A percentile compares a stretch with the other conserved stretches of the same genome.
Evolutionary conservation across 1,140 invertebrate genomes (phyloP).

Genomic region (Popillia japonica): DNA sequence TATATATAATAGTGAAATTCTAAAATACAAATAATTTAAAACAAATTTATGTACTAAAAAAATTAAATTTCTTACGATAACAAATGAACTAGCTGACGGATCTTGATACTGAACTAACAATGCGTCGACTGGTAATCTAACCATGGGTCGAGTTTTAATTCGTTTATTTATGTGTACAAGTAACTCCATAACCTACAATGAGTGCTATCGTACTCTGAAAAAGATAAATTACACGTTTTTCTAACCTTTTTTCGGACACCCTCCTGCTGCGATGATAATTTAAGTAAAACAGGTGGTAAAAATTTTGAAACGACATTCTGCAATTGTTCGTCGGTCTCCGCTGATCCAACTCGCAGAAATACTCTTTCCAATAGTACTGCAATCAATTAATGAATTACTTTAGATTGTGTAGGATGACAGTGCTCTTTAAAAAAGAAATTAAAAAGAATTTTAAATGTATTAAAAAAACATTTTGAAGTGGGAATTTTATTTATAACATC

Average conservation of each 20-base stretch:
- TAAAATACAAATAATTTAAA: slow-evolving; percentile 62
- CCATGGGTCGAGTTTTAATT: slow-evolving; percentile 81
- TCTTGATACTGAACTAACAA: slow-evolving; percentile 84
- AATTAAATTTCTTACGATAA: slow-evolving; percentile 71
- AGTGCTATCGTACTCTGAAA: background rate
- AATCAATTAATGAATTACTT: slow-evolving; percentile 48
- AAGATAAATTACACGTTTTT: background rate
- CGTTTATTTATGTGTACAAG: slow-evolving; percentile 91
- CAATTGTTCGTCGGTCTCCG: slow-evolving; percentile 88
- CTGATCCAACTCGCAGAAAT: slow-evolving; percentile 85
- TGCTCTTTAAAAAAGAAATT: slow-evolving; percentile 33
- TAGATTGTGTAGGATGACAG: slow-evolving; percentile 36
- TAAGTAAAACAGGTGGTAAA: slow-evolving; percentile 87
- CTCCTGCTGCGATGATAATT: slow-evolving; percentile 86
- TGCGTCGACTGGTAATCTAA: slow-evolving; percentile 88
- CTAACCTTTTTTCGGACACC: slow-evolving; percentile 81
- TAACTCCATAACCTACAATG: slow-evolving; percentile 86
- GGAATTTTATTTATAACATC: slow-evolving; percentile 1
- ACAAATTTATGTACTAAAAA: background rate
- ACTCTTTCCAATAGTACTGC: slow-evolving; percentile 86
- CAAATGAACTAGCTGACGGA: slow-evolving; percentile 79
- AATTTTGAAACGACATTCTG: slow-evolving; percentile 85
- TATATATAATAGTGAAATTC: slow-evolving; percentile 95
- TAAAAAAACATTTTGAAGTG: slow-evolving; percentile 21
- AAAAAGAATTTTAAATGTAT: background rate